Base-by-base conservation (phyloP, 2,797 vertebrate genomes). In the Mus caroli region DNA sequence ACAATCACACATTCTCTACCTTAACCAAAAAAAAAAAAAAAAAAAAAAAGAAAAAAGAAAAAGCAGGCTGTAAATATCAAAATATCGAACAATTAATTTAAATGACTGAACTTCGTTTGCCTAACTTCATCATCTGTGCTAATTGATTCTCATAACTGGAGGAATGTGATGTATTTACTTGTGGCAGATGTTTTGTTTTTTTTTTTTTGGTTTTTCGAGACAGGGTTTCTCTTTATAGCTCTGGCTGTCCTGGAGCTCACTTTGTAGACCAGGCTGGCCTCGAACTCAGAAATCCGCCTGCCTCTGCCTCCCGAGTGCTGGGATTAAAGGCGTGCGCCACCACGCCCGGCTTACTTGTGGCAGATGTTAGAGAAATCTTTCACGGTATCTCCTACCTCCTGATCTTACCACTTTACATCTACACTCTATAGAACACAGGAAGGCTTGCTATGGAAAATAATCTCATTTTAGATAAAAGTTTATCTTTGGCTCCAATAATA, bases 311-410 rank as follows among this genome's bases (percentile, higher is more conserved):
- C n/a, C n/a, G n/a, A n/a, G n/a, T n/a, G n/a, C n/a, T n/a, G n/a
- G n/a, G n/a, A n/a, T n/a, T n/a, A n/a, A n/a, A n/a, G n/a, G n/a
- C n/a, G n/a, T n/a, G n/a, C n/a, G n/a, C n/a, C n/a, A n/a, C n/a
- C n/a, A n/a, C n/a, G n/a, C n/a, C n/a, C n/a, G n/a, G n/a, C n/a
- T 97, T 93, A 92, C 10, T 93, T 71, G 71, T 88, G 54, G 20
- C 56, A 54, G 24, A 90, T 20, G 60, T 90, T 54, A 52, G 37
- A 85, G 26, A 90, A 26, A 40, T 20, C 56, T 34, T 88, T 50
- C 24, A n/a, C 12, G 34, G 43, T 62, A 28, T 37, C 1, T 43
- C 84, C 87, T 71, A 64, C 67, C 93, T 85, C 19, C 13, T 93
- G 37, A 46, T 34, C 62, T 94, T 54, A 75, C 3, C 4, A 15